These are phyloP conservation scores for Galeopterus variegatus DNA, from an alignment of 2,113 vertebrate genomes.

Conservation along the genomic window DNA sequence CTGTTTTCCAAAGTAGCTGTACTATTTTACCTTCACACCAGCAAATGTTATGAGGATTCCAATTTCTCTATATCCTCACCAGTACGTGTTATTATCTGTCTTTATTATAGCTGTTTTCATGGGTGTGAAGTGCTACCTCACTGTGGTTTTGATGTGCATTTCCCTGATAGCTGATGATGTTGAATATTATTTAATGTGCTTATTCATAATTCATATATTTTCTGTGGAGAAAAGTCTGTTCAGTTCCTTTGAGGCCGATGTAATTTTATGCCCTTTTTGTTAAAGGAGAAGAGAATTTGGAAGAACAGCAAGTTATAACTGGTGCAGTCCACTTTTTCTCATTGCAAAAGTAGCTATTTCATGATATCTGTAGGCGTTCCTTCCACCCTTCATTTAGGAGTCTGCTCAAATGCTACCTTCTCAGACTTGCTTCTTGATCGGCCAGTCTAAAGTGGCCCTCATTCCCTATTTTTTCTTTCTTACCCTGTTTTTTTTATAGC, in stretches of 20 bases:
- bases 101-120: background rate
- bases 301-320: background rate
- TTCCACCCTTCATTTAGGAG: background rate
- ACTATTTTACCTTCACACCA: background rate
- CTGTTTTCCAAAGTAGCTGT: background rate
- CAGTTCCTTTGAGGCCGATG: background rate
- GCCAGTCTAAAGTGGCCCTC: background rate
- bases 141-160: background rate
- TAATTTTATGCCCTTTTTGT: background rate
- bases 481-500: background rate
- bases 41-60: background rate
- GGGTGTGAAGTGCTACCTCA: background rate
- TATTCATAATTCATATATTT: background rate
- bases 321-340: background rate
- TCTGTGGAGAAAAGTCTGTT: background rate
- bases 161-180: no score
- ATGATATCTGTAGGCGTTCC: background rate
- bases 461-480: background rate
- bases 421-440: background rate
- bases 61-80: background rate
- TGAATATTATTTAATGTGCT: no score
- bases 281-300: constrained; percentile 40
- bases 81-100: background rate
- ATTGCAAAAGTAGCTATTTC: background rate
- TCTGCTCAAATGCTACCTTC: background rate